Evolutionary conservation across 2,113 vertebrate genomes (phyloP), one percentile per base, ranked within the genome.

Genomic region (Leuciscus idus): DNA sequence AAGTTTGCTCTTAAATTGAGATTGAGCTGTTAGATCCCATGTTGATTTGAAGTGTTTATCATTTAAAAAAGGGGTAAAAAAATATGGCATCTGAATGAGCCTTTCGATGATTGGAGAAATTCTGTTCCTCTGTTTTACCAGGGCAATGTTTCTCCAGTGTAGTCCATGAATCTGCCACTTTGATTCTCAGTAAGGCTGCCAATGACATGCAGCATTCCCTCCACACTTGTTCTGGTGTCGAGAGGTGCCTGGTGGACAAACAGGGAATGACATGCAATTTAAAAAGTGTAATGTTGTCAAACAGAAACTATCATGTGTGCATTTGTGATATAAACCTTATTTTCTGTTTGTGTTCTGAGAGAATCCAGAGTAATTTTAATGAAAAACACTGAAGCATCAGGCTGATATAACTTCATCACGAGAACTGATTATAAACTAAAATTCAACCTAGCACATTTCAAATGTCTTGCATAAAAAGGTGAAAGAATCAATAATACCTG

Each of bases 141-240:
- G 59, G 9, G 55, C 17, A 57, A 8, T 0, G 77, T n/a, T 33
- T 84, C 6, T n/a, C 87, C 87, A 26, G 46, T 57, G 81, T 86
- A 83, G 64, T 86, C 87, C 62, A 88, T 33, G 28, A 88, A 85
- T 21, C 61, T 62, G 33, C 84, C 87, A 8, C 80, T 76, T 11
- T 88, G 68, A 48, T 84, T 80, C 30, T 89, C 84, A 11, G 50
- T 79, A 6, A 88, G 74, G 4, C 80, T 26, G 3, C 21, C 43
- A 76, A 88, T 66, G 39, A 88, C 87, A 9, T 28, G 28, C 33
- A 88, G 19, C 23, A 89, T 4, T 0, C 68, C 57, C n/a, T 55
- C 57, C 28, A 86, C 82, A 39, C 87, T 88, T 23, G 84, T 28
- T 52, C 19, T 57, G 0, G 64, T 15, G 6, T 86, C 81, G 5